Evolutionary conservation across 2,797 vertebrate species (phyloP).

Genomic region (Notolabrus celidotus): DNA sequence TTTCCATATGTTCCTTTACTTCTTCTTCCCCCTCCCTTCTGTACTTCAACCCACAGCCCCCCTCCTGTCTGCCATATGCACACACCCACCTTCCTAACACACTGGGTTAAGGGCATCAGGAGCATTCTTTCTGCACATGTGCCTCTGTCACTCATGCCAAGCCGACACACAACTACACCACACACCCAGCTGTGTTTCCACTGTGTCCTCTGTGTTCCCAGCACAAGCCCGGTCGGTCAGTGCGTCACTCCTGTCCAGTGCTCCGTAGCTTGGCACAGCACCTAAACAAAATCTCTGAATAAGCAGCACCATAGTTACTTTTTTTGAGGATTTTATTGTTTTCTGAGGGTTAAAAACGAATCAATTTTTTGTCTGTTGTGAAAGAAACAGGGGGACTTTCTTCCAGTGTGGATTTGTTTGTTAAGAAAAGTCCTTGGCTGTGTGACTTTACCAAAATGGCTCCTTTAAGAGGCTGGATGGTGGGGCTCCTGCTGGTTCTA

Average conservation of each 20-base stretch:
- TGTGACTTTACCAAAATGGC: slow-evolving; percentile 72
- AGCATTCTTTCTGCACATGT: slow-evolving; percentile 79
- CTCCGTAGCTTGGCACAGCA: slow-evolving; percentile 18
- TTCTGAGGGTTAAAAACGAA: neutral
- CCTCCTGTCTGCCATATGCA: neutral
- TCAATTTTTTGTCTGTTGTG: neutral
- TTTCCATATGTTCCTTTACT: slow-evolving; percentile 39
- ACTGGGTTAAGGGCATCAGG: slow-evolving; percentile 71
- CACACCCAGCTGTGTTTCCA: slow-evolving; percentile 56
- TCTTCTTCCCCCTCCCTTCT: slow-evolving; percentile 21
- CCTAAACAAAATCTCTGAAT: neutral
- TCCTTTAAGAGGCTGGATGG: slow-evolving; percentile 65
- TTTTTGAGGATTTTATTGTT: slow-evolving; percentile 25
- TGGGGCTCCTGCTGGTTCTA: slow-evolving; percentile 79
- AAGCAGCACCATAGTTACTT: accelerated
- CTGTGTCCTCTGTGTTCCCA: slow-evolving; percentile 68
- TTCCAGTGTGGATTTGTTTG: slow-evolving; percentile 6
- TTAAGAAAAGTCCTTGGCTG: slow-evolving; percentile 6
- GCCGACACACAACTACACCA: slow-evolving; percentile 47
- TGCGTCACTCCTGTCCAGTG: slow-evolving; percentile 10
- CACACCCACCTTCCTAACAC: slow-evolving; percentile 50
- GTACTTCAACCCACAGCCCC: neutral
- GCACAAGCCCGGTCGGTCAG: slow-evolving; percentile 47
- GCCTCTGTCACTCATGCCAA: slow-evolving; percentile 83
- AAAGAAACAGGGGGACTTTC: neutral